phyloP scores from a whole-genome alignment of 2,888 invertebrate species.

The Fragum whitleyi region DNA sequence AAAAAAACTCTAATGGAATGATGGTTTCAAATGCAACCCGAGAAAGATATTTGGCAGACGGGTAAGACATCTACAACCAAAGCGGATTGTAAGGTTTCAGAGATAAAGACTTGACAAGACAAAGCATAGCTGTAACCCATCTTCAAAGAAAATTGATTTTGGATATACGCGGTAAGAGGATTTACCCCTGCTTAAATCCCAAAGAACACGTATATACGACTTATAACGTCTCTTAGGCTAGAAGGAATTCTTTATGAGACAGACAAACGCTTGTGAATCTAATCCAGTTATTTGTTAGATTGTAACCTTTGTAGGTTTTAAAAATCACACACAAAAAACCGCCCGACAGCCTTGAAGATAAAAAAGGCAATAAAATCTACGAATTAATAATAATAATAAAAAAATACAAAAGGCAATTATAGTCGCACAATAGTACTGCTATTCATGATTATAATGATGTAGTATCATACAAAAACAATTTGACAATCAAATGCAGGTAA shows the following conservation, averaged over 20 bases:
- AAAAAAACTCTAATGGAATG: too few relatives aligned
- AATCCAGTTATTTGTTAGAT: not conserved
- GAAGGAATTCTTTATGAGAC: constrained; percentile 3
- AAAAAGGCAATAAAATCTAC: too few relatives aligned
- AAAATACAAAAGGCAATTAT: too few relatives aligned
- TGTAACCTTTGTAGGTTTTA: too few relatives aligned
- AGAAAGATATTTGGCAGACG: not conserved
- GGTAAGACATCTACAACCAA: not conserved
- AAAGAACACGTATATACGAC: not conserved
- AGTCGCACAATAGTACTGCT: too few relatives aligned
- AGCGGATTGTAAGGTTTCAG: not conserved
- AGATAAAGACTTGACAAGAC: constrained; percentile 40
- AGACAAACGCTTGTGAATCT: constrained; percentile 1
- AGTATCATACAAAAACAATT: too few relatives aligned
- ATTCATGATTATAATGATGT: too few relatives aligned
- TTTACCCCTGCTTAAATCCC: constrained; percentile 24
- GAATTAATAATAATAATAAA: too few relatives aligned
- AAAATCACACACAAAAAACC: too few relatives aligned
- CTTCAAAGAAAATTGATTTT: constrained; percentile 60
- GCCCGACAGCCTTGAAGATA: too few relatives aligned
- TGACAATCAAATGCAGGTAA: too few relatives aligned
- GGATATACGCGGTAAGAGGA: constrained; percentile 52
- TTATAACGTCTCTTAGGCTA: not conserved
- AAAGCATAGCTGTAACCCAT: constrained; percentile 40
- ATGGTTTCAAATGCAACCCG: too few relatives aligned